These are phyloP conservation scores for Lepidotrigona ventralis DNA, from an alignment of 1,140 invertebrate genomes.

Conservation along the genomic window DNA sequence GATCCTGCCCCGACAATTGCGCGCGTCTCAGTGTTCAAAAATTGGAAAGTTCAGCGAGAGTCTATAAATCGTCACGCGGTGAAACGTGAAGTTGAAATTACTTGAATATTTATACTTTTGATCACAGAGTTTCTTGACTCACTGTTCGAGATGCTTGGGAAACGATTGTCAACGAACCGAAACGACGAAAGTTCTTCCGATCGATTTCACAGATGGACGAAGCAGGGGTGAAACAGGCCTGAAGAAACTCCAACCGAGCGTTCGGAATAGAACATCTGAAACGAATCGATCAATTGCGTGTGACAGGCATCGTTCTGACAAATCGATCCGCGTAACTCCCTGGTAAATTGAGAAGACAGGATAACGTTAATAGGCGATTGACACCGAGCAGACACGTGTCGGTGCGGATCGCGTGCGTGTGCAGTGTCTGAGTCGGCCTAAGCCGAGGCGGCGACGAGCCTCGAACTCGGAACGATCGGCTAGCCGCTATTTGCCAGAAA, in stretches of 20 bases:
- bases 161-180: not conserved
- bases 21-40: not conserved
- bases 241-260: not conserved
- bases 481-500: constrained; percentile 39
- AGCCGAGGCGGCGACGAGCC: constrained; percentile 9
- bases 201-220: not conserved
- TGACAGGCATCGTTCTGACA: not conserved
- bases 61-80: too few species aligned
- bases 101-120: not conserved
- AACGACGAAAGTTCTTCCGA: not conserved
- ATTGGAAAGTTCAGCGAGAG: not conserved
- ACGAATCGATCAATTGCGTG: not conserved
- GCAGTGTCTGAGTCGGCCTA: not conserved
- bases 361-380: constrained; percentile 43
- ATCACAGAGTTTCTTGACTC: not conserved
- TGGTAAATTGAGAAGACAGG: constrained; percentile 30
- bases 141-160: not conserved
- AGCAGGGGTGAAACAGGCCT: not conserved
- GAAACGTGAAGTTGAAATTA: too few species aligned
- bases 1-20: too few species aligned
- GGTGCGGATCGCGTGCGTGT: constrained; percentile 33
- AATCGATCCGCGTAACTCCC: constrained; percentile 26
- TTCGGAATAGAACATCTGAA: not conserved
- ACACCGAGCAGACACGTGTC: constrained; percentile 43
- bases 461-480: constrained; percentile 1